A percentile compares a stretch with the other conserved stretches of the same genome.
Evolutionary conservation across 2,113 vertebrate genomes (phyloP).

Genomic region (Hypomesus transpacificus): DNA sequence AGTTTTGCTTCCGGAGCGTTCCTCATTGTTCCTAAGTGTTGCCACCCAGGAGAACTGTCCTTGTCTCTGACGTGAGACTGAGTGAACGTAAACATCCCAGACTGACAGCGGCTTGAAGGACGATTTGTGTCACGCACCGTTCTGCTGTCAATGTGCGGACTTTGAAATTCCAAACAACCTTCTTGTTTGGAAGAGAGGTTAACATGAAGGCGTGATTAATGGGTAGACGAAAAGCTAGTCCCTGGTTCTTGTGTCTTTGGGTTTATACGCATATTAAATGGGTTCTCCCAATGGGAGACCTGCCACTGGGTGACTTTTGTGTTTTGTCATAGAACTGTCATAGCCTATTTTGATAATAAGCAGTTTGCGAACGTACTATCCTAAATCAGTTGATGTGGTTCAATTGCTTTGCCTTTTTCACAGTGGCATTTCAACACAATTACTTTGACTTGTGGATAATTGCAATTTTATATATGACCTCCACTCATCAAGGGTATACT

Average conservation of each 20-base stretch:
- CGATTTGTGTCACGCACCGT: neutral
- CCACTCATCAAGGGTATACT: neutral
- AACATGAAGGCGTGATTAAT: conserved; percentile 24
- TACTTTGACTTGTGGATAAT: neutral
- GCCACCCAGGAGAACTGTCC: conserved; percentile 22
- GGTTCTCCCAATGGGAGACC: conserved; percentile 25
- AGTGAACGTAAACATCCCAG: conserved; percentile 12
- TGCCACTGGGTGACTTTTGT: conserved; percentile 5
- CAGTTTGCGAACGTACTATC: neutral
- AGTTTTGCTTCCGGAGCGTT: conserved; percentile 22
- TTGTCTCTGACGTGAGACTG: conserved; percentile 22
- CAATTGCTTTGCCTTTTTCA: conserved; percentile 1
- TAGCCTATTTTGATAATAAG: conserved; percentile 8
- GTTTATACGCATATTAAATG: conserved; percentile 15
- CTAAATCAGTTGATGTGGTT: neutral
- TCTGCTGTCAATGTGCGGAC: conserved; percentile 17
- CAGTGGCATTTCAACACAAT: conserved; percentile 3
- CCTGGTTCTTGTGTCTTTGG: conserved; percentile 36
- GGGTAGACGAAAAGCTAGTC: neutral
- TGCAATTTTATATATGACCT: neutral
- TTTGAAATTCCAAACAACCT: conserved; percentile 11
- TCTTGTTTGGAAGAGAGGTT: conserved; percentile 13
- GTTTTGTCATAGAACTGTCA: neutral
- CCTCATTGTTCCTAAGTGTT: conserved; percentile 1
- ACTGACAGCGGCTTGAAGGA: conserved; percentile 5